Evolutionary conservation across 2,888 invertebrate species (phyloP).

Genomic region (Brachyptera putata): DNA sequence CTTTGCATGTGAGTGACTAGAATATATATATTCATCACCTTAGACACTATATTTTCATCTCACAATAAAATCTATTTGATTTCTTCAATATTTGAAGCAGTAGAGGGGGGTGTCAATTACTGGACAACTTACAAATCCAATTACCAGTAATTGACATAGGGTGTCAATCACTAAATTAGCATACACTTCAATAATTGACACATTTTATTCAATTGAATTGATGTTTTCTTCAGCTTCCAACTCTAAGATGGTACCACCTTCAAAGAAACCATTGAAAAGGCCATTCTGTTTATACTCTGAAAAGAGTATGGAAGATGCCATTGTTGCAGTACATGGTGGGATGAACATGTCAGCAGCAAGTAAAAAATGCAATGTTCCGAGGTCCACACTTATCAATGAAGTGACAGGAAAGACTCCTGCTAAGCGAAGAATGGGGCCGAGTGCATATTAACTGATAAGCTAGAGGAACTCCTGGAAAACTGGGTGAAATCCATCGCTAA

Average conservation of each 20-base stretch:
- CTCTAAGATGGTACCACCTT: neutral
- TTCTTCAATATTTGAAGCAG: neutral
- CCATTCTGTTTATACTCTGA: neutral
- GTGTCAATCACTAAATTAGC: slow-evolving; percentile 1
- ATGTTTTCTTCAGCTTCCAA: neutral
- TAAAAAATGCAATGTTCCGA: neutral
- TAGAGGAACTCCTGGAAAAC: slow-evolving; percentile 32
- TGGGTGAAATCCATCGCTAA: slow-evolving; percentile 33
- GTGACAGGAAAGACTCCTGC: neutral
- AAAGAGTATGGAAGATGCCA: slow-evolving; percentile 2
- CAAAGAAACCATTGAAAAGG: neutral
- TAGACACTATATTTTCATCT: neutral
- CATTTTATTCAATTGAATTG: neutral
- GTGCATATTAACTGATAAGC: slow-evolving; percentile 31
- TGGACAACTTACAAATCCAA: neutral
- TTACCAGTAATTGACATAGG: neutral
- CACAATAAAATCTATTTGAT: neutral
- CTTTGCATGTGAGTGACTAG: too few species aligned
- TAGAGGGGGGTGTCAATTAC: neutral
- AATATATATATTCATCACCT: too few species aligned
- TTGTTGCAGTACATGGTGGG: neutral
- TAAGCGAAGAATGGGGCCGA: slow-evolving; percentile 30
- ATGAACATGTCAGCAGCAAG: neutral
- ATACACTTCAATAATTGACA: neutral
- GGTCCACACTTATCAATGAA: neutral